Percentiles rank a stretch among this genome's conserved stretches.
These are phyloP conservation scores for Steatornis caripensis DNA, from an alignment of 2,113 vertebrate genomes.

Conservation along the genomic window DNA sequence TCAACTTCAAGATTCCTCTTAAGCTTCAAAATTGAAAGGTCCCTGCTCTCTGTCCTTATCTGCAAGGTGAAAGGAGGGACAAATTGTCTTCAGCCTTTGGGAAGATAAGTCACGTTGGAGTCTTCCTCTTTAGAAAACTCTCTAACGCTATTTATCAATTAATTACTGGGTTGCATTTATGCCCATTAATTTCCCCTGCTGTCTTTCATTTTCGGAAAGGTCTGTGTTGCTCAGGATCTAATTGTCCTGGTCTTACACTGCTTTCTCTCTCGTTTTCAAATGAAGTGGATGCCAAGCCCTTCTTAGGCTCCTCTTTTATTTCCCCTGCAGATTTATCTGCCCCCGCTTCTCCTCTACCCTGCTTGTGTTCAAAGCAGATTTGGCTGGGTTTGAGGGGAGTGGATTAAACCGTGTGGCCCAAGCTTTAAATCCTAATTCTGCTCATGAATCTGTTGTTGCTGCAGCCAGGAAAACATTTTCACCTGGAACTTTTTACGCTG, in stretches of 20 bases:
- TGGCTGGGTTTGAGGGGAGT: not conserved
- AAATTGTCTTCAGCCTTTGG: slow-evolving; percentile 27
- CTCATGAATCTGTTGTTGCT: not conserved
- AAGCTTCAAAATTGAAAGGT: not conserved
- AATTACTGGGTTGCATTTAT: slow-evolving; percentile 55
- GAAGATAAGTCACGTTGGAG: slow-evolving; percentile 60
- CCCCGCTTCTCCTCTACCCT: not conserved
- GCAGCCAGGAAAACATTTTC: slow-evolving; percentile 1
- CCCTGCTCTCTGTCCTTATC: slow-evolving; percentile 36
- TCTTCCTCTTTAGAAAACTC: slow-evolving; percentile 47
- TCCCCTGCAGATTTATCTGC: not conserved
- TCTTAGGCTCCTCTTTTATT: not conserved
- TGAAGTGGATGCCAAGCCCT: not conserved
- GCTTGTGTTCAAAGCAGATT: not conserved
- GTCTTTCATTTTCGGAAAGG: slow-evolving; percentile 16
- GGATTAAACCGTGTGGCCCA: not conserved
- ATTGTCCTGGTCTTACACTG: not conserved
- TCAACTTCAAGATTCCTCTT: not conserved
- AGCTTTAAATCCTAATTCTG: not conserved
- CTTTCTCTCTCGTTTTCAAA: not conserved
- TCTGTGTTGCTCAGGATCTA: not conserved
- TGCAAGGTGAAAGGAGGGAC: slow-evolving; percentile 63
- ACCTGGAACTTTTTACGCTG: not conserved
- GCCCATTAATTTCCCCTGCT: slow-evolving; percentile 54
- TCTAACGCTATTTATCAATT: slow-evolving; percentile 65